phyloP scores from a whole-genome alignment of 2,888 invertebrate species.

The Lochmaea capreae region DNA sequence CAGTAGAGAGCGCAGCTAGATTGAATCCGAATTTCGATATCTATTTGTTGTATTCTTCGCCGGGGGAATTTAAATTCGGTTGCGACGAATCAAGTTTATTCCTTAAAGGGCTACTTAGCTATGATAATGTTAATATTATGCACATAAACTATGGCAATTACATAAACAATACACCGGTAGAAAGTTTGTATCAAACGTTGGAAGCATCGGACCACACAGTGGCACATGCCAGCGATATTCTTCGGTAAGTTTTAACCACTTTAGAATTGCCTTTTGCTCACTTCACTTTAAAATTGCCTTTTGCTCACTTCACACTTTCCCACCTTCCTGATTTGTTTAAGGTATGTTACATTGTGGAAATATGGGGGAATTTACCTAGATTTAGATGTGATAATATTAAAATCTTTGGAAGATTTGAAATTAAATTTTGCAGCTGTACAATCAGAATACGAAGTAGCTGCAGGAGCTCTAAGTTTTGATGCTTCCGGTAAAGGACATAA shows the following conservation, averaged over 20 bases:
- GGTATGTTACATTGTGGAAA: constrained; percentile 77
- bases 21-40: constrained; percentile 71
- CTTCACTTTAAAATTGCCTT: too few relatives aligned
- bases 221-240: constrained; percentile 74
- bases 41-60: constrained; percentile 69
- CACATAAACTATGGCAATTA: constrained; percentile 69
- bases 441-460: constrained; percentile 71
- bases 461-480: constrained; percentile 76
- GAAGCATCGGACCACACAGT: constrained; percentile 69
- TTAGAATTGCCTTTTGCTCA: too few relatives aligned
- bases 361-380: constrained; percentile 84
- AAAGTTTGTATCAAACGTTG: constrained; percentile 67
- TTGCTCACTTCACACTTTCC: too few relatives aligned
- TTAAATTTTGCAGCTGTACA: constrained; percentile 75
- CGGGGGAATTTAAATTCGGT: constrained; percentile 57
- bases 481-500: constrained; percentile 68
- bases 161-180: constrained; percentile 70
- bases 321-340: constrained; percentile 25
- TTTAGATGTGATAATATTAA: constrained; percentile 77
- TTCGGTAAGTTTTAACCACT: constrained; percentile 58
- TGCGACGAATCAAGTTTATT: constrained; percentile 57
- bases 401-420: constrained; percentile 68
- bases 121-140: constrained; percentile 68
- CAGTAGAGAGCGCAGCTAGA: constrained; percentile 75
- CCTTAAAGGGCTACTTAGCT: constrained; percentile 63